Base-by-base conservation (phyloP, 2,888 invertebrate genomes). In the Sphecodes monilicornis region DNA sequence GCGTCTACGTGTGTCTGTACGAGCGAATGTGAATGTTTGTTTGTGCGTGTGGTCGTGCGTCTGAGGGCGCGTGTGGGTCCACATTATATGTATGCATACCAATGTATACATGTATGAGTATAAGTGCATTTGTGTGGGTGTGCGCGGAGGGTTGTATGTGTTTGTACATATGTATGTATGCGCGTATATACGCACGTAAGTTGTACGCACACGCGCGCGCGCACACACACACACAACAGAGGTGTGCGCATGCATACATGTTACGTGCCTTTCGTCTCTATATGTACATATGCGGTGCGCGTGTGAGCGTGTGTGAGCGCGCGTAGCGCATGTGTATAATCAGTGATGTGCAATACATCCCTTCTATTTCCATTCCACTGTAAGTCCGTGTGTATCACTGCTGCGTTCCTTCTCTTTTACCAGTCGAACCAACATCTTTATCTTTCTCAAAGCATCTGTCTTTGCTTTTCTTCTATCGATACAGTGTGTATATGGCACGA, bases 401-500 rank as follows among this genome's bases (percentile, higher is more conserved):
- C 81, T 85, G 79, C 69, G 78, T 86, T 71, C 77, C 82, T 82
- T 86, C 83, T 76, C 68, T 77, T 82, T 76, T 77, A 69, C 78
- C 82, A 73, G 70, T 85, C 50, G 72, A 80, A 69, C 68, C 54
- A 57, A 54, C 74, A 68, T 80, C 80, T 80, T 82, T 80, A 73
- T 72, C 75, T 82, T 77, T 80, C 79, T 79, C 81, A 74, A 80
- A n/a, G 76, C 75, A 76, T 73, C 85, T 68, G 16, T 83, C 84
- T 88, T 77, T 85, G 80, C 79, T 78, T 78, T 75, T 81, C 88
- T 73, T 75, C 39, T 71, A 72, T 80, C 82, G 43, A 68, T 73
- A 81, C 87, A 80, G 76, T 75, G 87, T 89, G 80, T 84, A 89
- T 84, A 83, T 86, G 86, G 80, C 86, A 73, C 84, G 86, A 79